phyloP scores from a whole-genome alignment of 2,113 vertebrate genomes.

The Octodon degus region DNA sequence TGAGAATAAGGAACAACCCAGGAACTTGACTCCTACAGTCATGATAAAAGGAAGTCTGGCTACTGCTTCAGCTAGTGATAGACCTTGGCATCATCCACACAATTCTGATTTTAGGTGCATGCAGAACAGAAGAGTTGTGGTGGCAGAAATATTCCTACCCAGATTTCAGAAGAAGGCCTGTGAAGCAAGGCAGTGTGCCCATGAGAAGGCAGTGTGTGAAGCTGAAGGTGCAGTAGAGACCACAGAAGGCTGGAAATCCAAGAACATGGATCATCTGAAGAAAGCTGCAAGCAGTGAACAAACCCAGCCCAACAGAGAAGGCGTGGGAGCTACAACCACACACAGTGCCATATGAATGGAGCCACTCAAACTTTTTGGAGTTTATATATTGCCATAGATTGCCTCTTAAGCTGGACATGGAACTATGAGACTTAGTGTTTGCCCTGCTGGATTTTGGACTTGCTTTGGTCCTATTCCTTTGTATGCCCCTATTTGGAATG shows the following conservation, averaged over 20 bases:
- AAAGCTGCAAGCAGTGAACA: neutral
- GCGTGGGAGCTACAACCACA: neutral
- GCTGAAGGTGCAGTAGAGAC: neutral
- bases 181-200: neutral
- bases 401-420: neutral
- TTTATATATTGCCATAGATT: neutral
- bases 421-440: neutral
- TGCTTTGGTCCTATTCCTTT: neutral
- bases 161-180: neutral
- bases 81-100: neutral
- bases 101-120: neutral
- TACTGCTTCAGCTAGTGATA: neutral
- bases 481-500: neutral
- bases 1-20: slow-evolving; percentile 5
- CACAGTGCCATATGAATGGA: neutral
- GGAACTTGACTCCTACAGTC: neutral
- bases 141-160: neutral
- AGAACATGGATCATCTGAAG: neutral
- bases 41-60: neutral
- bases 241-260: neutral
- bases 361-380: neutral
- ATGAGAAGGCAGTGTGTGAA: neutral
- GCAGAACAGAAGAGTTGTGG: neutral
- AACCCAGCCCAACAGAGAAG: neutral
- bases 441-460: neutral